A percentile compares a stretch with the other conserved stretches of the same genome.
Conservation (phyloP, 2,113 vertebrate genomes). For the Oxyura jamaicensis region DNA sequence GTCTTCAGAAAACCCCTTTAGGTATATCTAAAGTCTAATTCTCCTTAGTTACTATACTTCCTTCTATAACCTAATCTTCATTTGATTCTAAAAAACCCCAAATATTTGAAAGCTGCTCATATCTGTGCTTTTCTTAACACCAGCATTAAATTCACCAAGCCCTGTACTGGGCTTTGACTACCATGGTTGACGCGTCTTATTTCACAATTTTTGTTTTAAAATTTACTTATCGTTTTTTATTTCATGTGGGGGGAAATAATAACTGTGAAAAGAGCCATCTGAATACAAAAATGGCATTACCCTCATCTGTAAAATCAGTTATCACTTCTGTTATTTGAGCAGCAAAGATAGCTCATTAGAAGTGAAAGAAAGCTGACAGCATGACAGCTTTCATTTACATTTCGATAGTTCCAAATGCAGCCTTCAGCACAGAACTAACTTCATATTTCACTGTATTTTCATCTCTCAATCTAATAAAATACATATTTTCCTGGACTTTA, state of each 20-base stretch:
- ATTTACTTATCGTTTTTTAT: not conserved
- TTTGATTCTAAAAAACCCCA: not conserved
- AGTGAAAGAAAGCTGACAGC: slow-evolving; percentile 54
- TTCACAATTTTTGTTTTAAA: not conserved
- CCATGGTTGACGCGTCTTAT: not conserved
- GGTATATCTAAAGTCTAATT: not conserved
- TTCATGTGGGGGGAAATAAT: not conserved
- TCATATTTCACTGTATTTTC: slow-evolving; percentile 62
- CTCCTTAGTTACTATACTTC: not conserved
- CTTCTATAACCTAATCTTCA: not conserved
- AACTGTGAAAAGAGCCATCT: not conserved
- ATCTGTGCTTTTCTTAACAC: not conserved
- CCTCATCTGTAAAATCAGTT: slow-evolving; percentile 39
- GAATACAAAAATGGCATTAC: slow-evolving; percentile 1
- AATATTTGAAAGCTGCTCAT: not conserved
- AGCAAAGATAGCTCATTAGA: slow-evolving; percentile 55
- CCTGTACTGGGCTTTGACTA: not conserved
- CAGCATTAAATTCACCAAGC: not conserved
- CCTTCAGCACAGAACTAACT: slow-evolving; percentile 47
- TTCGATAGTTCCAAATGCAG: slow-evolving; percentile 37
- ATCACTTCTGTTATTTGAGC: slow-evolving; percentile 16
- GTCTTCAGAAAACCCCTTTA: not conserved
- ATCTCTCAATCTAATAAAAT: slow-evolving; percentile 59
- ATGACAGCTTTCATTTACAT: slow-evolving; percentile 63
- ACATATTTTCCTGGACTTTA: slow-evolving; percentile 53